phyloP scores from a whole-genome alignment of 1,140 invertebrate species.

The Cataglyphis hispanica region DNA sequence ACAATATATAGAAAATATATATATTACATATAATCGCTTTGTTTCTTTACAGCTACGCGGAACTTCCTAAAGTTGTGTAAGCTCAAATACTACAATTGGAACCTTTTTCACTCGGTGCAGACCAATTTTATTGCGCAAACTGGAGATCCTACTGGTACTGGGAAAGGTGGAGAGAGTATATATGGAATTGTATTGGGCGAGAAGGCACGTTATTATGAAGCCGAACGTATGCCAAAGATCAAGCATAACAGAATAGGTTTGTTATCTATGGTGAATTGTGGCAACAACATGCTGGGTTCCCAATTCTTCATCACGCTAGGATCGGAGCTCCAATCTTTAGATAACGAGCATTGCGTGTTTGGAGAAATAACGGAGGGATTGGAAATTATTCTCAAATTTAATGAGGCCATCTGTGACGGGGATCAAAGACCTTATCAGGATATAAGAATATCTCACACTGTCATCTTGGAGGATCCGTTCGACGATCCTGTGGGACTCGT shows the following conservation, averaged over 20 bases:
- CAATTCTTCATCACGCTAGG: constrained; percentile 99
- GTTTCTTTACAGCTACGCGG: constrained; percentile 91
- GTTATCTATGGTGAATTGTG: constrained; percentile 98
- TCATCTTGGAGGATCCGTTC: constrained; percentile 98
- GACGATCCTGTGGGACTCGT: constrained; percentile 93
- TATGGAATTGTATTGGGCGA: constrained; percentile 94
- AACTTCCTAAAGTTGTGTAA: constrained; percentile 99
- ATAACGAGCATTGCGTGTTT: constrained; percentile 98
- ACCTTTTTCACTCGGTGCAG: constrained; percentile 97
- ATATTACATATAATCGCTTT: constrained; percentile 33
- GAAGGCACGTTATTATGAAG: constrained; percentile 96
- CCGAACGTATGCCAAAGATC: constrained; percentile 96
- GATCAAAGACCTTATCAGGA: constrained; percentile 97
- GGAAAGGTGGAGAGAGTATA: constrained; percentile 96
- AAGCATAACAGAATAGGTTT: constrained; percentile 95
- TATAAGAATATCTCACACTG: constrained; percentile 98
- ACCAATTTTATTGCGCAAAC: constrained; percentile 98
- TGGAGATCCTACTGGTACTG: constrained; percentile 97
- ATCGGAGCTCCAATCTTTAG: constrained; percentile 95
- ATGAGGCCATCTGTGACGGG: constrained; percentile 97
- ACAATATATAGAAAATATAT: background rate
- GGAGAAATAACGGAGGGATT: constrained; percentile 98
- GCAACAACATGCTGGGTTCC: constrained; percentile 96
- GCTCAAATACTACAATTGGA: constrained; percentile 99
- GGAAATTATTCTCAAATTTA: constrained; percentile 95